Conservation (phyloP, 1,140 invertebrate species). For the Matsumurasca onukii region DNA sequence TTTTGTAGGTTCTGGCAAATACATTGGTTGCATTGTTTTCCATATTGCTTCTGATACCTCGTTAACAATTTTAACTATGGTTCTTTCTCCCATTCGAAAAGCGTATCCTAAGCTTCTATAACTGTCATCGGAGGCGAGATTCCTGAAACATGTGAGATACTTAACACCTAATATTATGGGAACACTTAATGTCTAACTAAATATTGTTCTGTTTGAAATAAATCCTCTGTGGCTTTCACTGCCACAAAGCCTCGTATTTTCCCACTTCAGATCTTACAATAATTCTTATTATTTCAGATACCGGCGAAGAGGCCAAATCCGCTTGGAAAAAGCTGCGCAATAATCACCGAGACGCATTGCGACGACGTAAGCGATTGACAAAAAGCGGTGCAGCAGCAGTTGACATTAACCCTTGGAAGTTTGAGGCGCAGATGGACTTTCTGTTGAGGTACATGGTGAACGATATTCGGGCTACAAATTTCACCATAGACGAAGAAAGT, state of each 20-base stretch:
- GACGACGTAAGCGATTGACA: conserved; percentile 31
- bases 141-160: too few species aligned
- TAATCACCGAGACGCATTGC: conserved; percentile 34
- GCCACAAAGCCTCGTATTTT: too few species aligned
- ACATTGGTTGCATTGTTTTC: conserved; percentile 31
- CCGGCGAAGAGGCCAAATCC: conserved; percentile 29
- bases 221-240: conserved; percentile 5
- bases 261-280: too few species aligned
- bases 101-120: conserved; percentile 36
- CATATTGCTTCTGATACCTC: conserved; percentile 38
- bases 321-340: conserved; percentile 35
- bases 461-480: neutral
- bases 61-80: conserved; percentile 40
- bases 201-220: neutral
- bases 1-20: conserved; percentile 39
- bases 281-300: too few species aligned
- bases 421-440: conserved; percentile 30
- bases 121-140: conserved; percentile 34
- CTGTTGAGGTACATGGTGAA: neutral
- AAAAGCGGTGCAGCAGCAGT: conserved; percentile 33
- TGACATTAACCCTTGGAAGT: conserved; percentile 34
- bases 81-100: conserved; percentile 40
- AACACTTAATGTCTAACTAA: too few species aligned
- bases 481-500: neutral
- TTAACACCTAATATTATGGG: too few species aligned